Evolutionary conservation across 2,797 vertebrate genomes (phyloP), one percentile per base, ranked within the genome.

Genomic region (Limnodromus scolopaceus): DNA sequence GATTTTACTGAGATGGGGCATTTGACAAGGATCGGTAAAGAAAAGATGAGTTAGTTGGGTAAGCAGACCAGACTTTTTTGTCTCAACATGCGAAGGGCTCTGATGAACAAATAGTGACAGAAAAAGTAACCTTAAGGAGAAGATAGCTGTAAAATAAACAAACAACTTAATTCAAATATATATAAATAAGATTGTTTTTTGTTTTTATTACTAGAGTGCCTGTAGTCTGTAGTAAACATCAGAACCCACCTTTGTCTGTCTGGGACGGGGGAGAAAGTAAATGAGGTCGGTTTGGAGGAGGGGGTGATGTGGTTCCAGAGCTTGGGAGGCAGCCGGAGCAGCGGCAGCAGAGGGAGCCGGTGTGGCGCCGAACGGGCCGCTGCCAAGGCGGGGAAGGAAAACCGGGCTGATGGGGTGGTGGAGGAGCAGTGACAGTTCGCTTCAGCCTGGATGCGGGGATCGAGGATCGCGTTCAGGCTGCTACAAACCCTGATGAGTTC

Each of bases 291-390:
- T 30, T 10, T 10, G 72, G 45, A 6, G 2, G 32, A 28, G 32
- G 14, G 19, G 19, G 8, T 30, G 51, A 54, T 54, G 30, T 39
- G 7, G 5, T 11, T 41, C 9, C 46, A 22, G 71, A n/a, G 78
- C 19, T 58, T 20, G 43, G 63, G 39, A 39, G 51, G 36, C 3
- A 24, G 36, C 4, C 54, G 57, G 39, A 11, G 27, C 16, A 13
- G 58, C 7, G 68, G 97, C 96, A 92, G 97, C 95, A 98, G 98
- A 94, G 97, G 98, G 97, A 84, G 97, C 96, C 80, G 79, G 89
- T 30, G 96, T 23, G 96, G 97, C 96, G 93, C 87, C 54, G 54
- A 91, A 48, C 58, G 9, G 86, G 19, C 24, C 16, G 22, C 28
- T 45, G 38, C 32, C 7, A 46, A 39, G n/a, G 41, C 34, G 13